phyloP scores from a whole-genome alignment of 2,888 invertebrate genomes.

The Hypena proboscidalis region DNA sequence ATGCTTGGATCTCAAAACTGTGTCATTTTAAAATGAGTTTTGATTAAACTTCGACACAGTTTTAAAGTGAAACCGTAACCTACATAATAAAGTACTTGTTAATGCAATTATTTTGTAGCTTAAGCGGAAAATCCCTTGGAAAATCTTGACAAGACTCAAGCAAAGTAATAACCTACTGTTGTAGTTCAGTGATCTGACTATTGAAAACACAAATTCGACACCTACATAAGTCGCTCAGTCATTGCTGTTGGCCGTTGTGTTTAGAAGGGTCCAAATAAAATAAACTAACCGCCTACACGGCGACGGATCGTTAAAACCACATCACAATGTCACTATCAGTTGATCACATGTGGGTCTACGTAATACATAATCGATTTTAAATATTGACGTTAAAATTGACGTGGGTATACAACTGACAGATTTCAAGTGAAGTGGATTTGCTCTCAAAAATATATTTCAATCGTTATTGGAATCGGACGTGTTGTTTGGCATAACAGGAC shows the following conservation, averaged over 20 bases:
- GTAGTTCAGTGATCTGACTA: slow-evolving; percentile 1
- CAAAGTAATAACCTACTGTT: too few relatives aligned
- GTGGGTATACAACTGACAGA: slow-evolving; percentile 11
- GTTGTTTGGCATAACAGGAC: slow-evolving; percentile 32
- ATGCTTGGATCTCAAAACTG: too few relatives aligned
- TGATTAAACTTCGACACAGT: too few relatives aligned
- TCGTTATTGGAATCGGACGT: slow-evolving; percentile 20
- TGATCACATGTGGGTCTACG: slow-evolving; percentile 31
- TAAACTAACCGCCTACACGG: slow-evolving; percentile 59
- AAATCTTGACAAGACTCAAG: neutral
- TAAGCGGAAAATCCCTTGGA: neutral
- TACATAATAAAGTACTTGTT: neutral
- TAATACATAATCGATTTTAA: slow-evolving; percentile 21
- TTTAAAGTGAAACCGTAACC: too few relatives aligned
- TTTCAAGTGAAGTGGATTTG: slow-evolving; percentile 2
- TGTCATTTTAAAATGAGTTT: too few relatives aligned
- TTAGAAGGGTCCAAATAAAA: slow-evolving; percentile 61
- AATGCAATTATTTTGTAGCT: neutral
- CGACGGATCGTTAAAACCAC: slow-evolving; percentile 58
- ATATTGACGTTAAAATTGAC: slow-evolving; percentile 8
- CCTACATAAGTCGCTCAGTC: slow-evolving; percentile 36
- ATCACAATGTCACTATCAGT: slow-evolving; percentile 51
- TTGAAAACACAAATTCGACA: slow-evolving; percentile 8
- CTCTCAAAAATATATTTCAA: slow-evolving; percentile 9
- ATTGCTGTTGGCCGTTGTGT: slow-evolving; percentile 37